A percentile compares a stretch with the other conserved stretches of the same genome.
phyloP scores from a whole-genome alignment of 1,140 invertebrate species.

The Drosophila mauritiana region DNA sequence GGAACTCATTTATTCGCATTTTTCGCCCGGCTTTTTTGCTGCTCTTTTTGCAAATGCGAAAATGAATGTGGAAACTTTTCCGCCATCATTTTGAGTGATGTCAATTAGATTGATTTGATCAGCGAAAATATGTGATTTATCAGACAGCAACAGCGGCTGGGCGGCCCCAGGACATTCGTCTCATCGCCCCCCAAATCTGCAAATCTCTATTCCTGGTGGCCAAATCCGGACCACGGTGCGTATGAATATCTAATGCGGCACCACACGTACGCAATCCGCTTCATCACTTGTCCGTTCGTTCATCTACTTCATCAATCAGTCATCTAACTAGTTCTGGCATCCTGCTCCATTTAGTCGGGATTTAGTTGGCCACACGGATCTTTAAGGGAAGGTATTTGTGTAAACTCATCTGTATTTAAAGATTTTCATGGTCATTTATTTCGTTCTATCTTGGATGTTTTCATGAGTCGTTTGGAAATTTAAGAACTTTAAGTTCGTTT shows the following conservation, averaged over 20 bases:
- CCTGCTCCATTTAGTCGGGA: slow-evolving; percentile 5
- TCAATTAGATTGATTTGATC: slow-evolving; percentile 85
- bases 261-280: slow-evolving; percentile 49
- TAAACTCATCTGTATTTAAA: not conserved
- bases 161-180: slow-evolving; percentile 61
- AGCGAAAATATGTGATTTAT: slow-evolving; percentile 85
- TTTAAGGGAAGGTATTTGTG: slow-evolving; percentile 4
- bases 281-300: slow-evolving; percentile 55
- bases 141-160: slow-evolving; percentile 74
- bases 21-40: slow-evolving; percentile 21
- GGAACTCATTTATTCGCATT: slow-evolving; percentile 77
- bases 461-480: not conserved
- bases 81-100: slow-evolving; percentile 84
- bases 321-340: slow-evolving; percentile 60
- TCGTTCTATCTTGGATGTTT: no score
- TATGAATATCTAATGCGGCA: slow-evolving; percentile 77
- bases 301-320: slow-evolving; percentile 76
- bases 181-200: slow-evolving; percentile 19
- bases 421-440: not conserved
- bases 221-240: slow-evolving; percentile 30
- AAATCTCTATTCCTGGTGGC: slow-evolving; percentile 13
- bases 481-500: not conserved
- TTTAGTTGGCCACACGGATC: slow-evolving; percentile 1
- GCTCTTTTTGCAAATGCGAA: slow-evolving; percentile 37
- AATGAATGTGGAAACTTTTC: slow-evolving; percentile 82